These are phyloP conservation scores for Paramuricea clavata DNA, from an alignment of 92 coral and sea anemone genomes.

Conservation along the genomic window DNA sequence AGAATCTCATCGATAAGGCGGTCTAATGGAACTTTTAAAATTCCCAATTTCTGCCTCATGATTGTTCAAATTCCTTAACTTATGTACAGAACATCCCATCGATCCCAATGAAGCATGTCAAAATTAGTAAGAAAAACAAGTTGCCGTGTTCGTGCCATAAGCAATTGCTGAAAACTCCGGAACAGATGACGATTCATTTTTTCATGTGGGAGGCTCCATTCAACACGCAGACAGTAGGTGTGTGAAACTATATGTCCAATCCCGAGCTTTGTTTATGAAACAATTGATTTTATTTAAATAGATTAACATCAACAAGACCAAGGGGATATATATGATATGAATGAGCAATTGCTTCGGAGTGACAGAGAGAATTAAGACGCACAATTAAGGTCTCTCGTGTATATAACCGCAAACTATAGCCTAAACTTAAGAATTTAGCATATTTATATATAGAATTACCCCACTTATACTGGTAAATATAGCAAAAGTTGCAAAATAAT, in stretches of 20 bases:
- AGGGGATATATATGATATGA: no score
- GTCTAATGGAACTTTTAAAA: background rate
- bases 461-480: no score
- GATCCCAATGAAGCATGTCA: background rate
- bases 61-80: background rate
- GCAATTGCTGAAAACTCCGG: background rate
- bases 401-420: no score
- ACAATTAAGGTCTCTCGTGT: no score
- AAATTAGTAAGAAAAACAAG: background rate
- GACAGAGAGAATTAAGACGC: no score
- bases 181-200: background rate
- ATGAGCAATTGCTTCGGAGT: no score
- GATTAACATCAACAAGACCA: background rate
- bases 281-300: background rate
- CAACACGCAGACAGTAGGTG: background rate
- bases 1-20: background rate
- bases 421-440: no score
- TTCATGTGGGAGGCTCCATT: background rate
- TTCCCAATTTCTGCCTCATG: background rate
- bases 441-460: no score
- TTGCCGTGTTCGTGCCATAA: background rate
- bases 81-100: background rate
- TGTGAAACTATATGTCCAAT: background rate
- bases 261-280: background rate
- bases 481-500: no score